These are phyloP conservation scores for Mungos mungo DNA, from an alignment of 2,113 vertebrate species.

Conservation along the genomic window DNA sequence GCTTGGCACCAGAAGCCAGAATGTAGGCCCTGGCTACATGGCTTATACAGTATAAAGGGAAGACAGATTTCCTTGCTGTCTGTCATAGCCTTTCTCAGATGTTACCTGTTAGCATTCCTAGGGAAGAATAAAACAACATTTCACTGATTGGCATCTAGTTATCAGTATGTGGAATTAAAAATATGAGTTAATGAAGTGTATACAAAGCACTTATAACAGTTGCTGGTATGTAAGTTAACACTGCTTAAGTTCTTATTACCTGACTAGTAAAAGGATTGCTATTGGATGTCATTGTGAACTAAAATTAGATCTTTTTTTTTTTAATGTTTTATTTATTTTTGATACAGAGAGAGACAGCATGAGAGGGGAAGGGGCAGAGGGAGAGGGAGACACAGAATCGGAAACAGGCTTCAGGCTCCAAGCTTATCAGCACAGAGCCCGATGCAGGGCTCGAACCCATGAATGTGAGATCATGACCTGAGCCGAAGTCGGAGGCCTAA, in stretches of 20 bases:
- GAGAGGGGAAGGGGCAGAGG: too few relatives aligned
- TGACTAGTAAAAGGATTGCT: neutral
- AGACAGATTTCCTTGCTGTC: neutral
- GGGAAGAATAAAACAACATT: neutral
- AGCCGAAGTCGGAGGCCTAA: too few relatives aligned
- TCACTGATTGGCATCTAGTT: neutral
- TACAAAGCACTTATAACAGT: neutral
- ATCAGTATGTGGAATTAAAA: neutral
- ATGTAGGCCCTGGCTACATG: neutral
- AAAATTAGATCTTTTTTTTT: conserved; percentile 17
- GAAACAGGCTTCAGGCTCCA: too few relatives aligned
- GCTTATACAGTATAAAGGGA: neutral
- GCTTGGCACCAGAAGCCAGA: neutral
- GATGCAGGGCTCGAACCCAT: too few relatives aligned
- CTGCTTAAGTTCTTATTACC: neutral
- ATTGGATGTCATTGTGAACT: neutral
- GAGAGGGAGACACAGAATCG: too few relatives aligned
- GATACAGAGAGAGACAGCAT: too few relatives aligned
- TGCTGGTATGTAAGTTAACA: neutral
- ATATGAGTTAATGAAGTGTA: neutral
- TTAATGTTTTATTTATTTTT: too few relatives aligned
- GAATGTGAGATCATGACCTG: too few relatives aligned
- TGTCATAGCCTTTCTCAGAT: neutral
- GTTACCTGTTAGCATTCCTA: neutral
- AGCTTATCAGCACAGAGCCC: too few relatives aligned